A percentile compares a stretch with the other conserved stretches of the same genome.
Evolutionary conservation across 1,140 invertebrate species (phyloP).

Genomic region (Latrodectus geometricus): DNA sequence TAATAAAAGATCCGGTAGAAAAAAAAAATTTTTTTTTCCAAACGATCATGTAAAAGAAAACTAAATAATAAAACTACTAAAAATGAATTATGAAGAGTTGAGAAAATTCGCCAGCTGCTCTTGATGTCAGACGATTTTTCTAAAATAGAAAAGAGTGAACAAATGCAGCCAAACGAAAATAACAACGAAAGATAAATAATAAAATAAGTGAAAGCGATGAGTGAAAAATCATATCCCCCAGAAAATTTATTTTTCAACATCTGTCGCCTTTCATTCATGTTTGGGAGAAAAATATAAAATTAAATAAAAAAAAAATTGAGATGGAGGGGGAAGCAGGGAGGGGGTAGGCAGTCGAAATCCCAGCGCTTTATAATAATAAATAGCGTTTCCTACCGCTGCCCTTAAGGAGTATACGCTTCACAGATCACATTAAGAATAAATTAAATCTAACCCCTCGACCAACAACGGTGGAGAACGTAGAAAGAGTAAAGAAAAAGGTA

Average conservation of each 20-base stretch:
- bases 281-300: conserved; percentile 7
- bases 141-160: conserved; percentile 1
- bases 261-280: conserved; percentile 43
- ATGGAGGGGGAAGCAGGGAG: not conserved
- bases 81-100: not conserved
- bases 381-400: conserved; percentile 12
- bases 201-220: conserved; percentile 8
- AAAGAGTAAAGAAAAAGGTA: conserved; percentile 25
- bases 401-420: conserved; percentile 42
- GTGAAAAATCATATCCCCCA: conserved; percentile 53
- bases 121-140: not conserved
- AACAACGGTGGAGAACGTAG: not conserved
- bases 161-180: not conserved
- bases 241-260: conserved; percentile 52
- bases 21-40: too few species aligned
- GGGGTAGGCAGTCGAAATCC: not conserved
- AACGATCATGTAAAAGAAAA: too few species aligned
- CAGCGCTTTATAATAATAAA: conserved; percentile 51
- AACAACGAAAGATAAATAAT: not conserved
- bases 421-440: conserved; percentile 60
- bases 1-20: too few species aligned
- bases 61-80: too few species aligned
- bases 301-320: not conserved
- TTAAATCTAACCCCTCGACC: conserved; percentile 53
- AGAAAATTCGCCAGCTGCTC: conserved; percentile 7